Conservation (phyloP, 2,113 vertebrate species). For the Chitala chitala region DNA sequence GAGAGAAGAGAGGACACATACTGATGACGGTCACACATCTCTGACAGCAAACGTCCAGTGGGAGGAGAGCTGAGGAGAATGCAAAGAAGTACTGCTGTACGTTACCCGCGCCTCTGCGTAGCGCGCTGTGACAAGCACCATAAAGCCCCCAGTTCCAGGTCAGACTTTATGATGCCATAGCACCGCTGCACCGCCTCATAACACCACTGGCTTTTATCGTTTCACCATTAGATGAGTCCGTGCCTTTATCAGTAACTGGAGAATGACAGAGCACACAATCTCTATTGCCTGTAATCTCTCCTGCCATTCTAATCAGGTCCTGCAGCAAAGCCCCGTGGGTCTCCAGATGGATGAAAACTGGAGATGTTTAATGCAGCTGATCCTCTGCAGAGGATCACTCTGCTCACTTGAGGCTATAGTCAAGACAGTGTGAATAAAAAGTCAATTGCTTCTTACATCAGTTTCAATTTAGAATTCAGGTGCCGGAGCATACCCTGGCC, state of each 20-base stretch:
- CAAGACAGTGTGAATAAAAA: neutral
- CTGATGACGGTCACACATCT: neutral
- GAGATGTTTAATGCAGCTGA: slow-evolving; percentile 6
- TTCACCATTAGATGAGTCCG: neutral
- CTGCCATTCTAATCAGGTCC: neutral
- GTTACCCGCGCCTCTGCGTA: no score
- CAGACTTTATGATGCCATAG: neutral
- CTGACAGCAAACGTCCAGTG: neutral
- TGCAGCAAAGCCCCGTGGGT: neutral
- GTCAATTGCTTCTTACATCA: neutral
- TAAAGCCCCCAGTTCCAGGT: neutral
- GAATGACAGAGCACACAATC: slow-evolving; percentile 11
- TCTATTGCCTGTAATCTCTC: neutral
- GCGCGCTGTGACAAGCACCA: no score
- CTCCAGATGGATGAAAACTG: neutral
- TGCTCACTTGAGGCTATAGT: neutral
- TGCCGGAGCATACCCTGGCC: neutral
- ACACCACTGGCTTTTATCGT: neutral
- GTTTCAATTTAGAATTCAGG: slow-evolving; percentile 4
- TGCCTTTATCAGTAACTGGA: slow-evolving; percentile 4
- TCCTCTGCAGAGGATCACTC: neutral
- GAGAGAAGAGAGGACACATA: neutral
- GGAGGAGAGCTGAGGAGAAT: neutral
- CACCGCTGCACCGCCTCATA: neutral
- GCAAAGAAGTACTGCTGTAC: no score